Base-by-base conservation (phyloP, 2,888 invertebrate species). In the Patella caerulea region DNA sequence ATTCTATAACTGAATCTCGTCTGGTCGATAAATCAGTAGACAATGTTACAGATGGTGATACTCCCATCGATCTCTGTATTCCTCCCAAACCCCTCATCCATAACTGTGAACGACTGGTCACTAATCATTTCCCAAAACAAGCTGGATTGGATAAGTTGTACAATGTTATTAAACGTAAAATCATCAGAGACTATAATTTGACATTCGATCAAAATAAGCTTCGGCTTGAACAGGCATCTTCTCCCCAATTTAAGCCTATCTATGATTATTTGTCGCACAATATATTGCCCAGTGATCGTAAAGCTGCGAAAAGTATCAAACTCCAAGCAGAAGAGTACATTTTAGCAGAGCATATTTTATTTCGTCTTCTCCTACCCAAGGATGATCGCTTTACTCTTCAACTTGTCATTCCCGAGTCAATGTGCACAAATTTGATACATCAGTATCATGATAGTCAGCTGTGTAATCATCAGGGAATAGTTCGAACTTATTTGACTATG, bases 341-440 rank as follows among this genome's bases (percentile, higher is more conserved):
- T 19, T 65, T 65, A 24, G n/a, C 19, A 11, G 65, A 65, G 9
- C 24, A n/a, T 65, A n/a, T 65, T 65, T n/a, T 65, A 17, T 65
- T 65, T 65, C 19, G 19, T 65, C 17, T 65, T 7, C n/a, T 65
- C 4, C n/a, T 65, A 19, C 24, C 65, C 2, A n/a, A 65, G 12
- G 65, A 17, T 19, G 65, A 65, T 65, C 15, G 24, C 9, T 65
- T 65, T 17, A 19, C 65, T 11, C 24, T 65, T n/a, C 65, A 65
- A 24, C 24, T 15, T 19, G 65, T 24, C 24, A 65, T 65, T 65
- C 65, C 19, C 3, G 65, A 65, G 12, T 65, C 65, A 11, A 19
- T 65, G 17, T 65, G 65, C n/a, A 65, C n/a, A n/a, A 65, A 24
- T 65, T n/a, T 65, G 65, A 65, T 65, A 15, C n/a, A 65, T 65